phyloP scores from a whole-genome alignment of 2,113 vertebrate genomes.

The Dasypus novemcinctus region DNA sequence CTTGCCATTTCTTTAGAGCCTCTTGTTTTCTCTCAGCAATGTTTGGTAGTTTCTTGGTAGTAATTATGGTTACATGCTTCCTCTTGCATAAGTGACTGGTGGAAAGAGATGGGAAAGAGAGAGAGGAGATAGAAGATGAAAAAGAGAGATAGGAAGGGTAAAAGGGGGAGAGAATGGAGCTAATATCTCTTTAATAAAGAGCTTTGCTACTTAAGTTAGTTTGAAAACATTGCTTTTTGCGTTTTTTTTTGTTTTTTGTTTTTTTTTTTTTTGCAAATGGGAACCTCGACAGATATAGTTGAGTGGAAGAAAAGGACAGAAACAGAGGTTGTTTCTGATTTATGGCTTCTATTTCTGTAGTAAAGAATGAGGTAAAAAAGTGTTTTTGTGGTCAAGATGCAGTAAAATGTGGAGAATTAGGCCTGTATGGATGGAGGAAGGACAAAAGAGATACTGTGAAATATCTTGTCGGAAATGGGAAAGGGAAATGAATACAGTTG shows the following conservation, averaged over 20 bases:
- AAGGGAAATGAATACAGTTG: neutral
- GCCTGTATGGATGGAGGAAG: too few relatives aligned
- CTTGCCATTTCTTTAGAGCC: neutral
- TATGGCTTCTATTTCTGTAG: neutral
- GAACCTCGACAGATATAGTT: neutral
- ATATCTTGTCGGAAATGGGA: neutral
- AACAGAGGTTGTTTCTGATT: neutral
- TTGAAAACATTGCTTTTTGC: neutral
- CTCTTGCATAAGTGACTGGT: neutral
- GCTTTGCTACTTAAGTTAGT: neutral
- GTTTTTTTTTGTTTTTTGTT: too few relatives aligned
- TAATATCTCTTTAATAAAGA: neutral
- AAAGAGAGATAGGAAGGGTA: neutral
- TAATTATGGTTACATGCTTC: neutral
- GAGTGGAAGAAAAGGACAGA: accelerated
- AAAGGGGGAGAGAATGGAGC: neutral
- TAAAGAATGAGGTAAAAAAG: neutral
- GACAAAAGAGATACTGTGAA: neutral
- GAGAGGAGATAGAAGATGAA: neutral
- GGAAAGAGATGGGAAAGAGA: neutral
- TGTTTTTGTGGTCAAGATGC: neutral
- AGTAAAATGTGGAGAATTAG: neutral
- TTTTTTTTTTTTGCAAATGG: neutral
- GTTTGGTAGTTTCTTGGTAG: neutral
- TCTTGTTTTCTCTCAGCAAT: neutral